Evolutionary conservation across 2,113 vertebrate genomes (phyloP).

Genomic region (Carollia perspicillata): DNA sequence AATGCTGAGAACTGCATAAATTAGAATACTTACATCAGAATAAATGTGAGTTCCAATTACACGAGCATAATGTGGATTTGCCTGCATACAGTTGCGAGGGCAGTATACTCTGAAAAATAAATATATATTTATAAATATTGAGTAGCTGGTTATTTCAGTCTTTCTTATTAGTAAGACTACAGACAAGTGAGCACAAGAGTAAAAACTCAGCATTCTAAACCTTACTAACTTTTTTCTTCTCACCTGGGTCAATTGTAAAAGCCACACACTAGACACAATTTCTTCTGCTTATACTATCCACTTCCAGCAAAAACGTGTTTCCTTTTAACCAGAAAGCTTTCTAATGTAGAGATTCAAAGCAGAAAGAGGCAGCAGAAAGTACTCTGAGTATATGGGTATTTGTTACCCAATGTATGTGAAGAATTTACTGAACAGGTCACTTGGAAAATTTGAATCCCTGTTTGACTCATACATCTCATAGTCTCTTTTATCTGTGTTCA

Average conservation of each 20-base stretch:
- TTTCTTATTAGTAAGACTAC: background rate
- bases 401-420: background rate
- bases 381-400: background rate
- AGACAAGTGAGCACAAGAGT: background rate
- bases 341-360: background rate
- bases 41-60: slow-evolving; percentile 93
- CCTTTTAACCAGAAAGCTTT: background rate
- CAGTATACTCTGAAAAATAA: slow-evolving; percentile 90
- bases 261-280: background rate
- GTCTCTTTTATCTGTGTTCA: background rate
- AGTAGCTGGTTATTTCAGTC: background rate
- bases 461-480: background rate
- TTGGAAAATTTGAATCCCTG: background rate
- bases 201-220: background rate
- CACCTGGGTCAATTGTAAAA: background rate
- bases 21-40: slow-evolving; percentile 91
- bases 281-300: background rate
- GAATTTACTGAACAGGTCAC: background rate
- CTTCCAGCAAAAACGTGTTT: background rate
- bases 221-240: background rate
- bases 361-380: background rate
- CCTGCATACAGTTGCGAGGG: slow-evolving; percentile 92
- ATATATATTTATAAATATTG: background rate
- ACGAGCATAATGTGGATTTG: slow-evolving; percentile 88
- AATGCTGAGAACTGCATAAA: background rate